Evolutionary conservation across 2,888 invertebrate species (phyloP).

Genomic region (Sisyra nigra): DNA sequence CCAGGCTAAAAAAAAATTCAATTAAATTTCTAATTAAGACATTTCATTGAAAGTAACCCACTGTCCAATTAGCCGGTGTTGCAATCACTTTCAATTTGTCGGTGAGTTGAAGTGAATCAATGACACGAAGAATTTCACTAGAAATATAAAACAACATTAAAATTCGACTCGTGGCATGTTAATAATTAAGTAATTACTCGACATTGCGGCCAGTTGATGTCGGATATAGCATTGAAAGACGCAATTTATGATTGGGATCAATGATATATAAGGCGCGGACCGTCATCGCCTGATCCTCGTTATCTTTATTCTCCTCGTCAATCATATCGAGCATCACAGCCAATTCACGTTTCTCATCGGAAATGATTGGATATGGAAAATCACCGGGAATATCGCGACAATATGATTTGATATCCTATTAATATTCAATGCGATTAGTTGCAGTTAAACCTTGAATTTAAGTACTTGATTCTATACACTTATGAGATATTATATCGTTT

Average conservation of each 20-base stretch:
- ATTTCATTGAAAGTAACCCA: slow-evolving; percentile 12
- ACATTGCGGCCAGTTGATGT: slow-evolving; percentile 76
- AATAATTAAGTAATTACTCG: slow-evolving; percentile 39
- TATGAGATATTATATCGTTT: too few species aligned
- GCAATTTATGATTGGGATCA: slow-evolving; percentile 62
- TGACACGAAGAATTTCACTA: slow-evolving; percentile 69
- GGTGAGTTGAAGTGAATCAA: slow-evolving; percentile 70
- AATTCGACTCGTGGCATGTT: background rate
- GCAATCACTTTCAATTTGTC: slow-evolving; percentile 40
- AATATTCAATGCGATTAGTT: too few species aligned
- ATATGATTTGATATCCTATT: slow-evolving; percentile 49
- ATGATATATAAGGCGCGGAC: slow-evolving; percentile 65
- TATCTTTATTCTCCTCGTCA: slow-evolving; percentile 52
- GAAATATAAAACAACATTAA: slow-evolving; percentile 16
- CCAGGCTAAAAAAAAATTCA: slow-evolving; percentile 36
- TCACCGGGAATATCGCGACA: slow-evolving; percentile 51
- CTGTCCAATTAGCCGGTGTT: slow-evolving; percentile 23
- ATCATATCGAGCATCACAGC: slow-evolving; percentile 65
- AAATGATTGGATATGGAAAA: slow-evolving; percentile 70
- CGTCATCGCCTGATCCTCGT: slow-evolving; percentile 48
- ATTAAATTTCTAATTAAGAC: slow-evolving; percentile 1
- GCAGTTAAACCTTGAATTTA: too few species aligned
- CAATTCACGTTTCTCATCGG: slow-evolving; percentile 53
- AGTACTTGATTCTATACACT: too few species aligned
- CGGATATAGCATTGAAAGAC: slow-evolving; percentile 70